A percentile compares a stretch with the other conserved stretches of the same genome.
Evolutionary conservation across 30 jellyfish, hydroid and myxozoan genomes (phyloP).

Genomic region (Sanderia malayensis): DNA sequence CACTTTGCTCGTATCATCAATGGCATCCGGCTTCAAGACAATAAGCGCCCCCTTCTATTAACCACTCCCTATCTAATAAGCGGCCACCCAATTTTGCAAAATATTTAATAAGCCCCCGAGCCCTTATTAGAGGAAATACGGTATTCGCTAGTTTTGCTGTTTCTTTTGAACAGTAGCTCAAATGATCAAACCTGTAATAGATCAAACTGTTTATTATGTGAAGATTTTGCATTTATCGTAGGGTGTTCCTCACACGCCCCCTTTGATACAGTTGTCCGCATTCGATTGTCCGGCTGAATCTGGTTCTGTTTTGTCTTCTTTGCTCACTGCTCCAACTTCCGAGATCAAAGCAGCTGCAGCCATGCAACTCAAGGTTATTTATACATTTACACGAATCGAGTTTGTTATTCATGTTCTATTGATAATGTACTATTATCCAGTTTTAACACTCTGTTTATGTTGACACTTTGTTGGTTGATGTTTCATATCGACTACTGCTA

Average conservation of each 20-base stretch:
- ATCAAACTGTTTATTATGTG: background rate
- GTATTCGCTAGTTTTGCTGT: background rate
- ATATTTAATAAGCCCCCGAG: background rate
- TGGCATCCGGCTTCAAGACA: too few relatives aligned
- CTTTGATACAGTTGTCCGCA: constrained; percentile 15
- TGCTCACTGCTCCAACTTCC: constrained; percentile 49
- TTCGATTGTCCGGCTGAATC: constrained; percentile 19
- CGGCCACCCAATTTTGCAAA: background rate
- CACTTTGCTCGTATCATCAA: too few relatives aligned
- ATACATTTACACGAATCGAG: too few relatives aligned
- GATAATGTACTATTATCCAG: too few relatives aligned
- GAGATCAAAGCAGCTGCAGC: constrained; percentile 67
- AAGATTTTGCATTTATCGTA: background rate
- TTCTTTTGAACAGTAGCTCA: background rate
- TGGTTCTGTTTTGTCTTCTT: constrained; percentile 49
- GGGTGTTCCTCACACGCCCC: constrained; percentile 29
- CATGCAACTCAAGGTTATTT: constrained; percentile 63
- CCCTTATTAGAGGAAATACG: background rate
- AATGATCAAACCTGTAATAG: background rate
- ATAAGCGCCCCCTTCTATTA: too few relatives aligned
- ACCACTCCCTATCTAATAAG: too few relatives aligned
- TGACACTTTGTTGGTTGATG: too few relatives aligned
- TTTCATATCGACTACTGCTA: too few relatives aligned
- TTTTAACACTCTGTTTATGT: too few relatives aligned
- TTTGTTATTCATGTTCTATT: too few relatives aligned